Conservation (phyloP, 2,888 invertebrate genomes). For the Cephus pulcher region DNA sequence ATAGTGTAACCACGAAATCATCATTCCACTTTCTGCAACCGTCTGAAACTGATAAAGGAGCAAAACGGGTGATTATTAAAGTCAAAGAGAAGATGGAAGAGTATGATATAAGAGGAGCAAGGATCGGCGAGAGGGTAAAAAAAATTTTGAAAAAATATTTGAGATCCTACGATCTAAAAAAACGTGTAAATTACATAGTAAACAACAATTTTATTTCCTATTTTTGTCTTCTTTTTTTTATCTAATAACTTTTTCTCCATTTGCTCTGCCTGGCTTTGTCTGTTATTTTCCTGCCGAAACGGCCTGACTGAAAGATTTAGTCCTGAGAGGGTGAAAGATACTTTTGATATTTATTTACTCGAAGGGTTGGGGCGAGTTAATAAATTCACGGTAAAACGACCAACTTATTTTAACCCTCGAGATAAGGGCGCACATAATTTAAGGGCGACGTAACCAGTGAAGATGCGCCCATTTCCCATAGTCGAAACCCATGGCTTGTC, state of each 20-base stretch:
- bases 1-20: background rate
- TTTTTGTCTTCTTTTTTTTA: background rate
- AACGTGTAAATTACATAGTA: background rate
- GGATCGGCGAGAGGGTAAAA: background rate
- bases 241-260: background rate
- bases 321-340: conserved; percentile 31
- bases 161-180: background rate
- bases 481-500: background rate
- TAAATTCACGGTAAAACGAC: conserved; percentile 37
- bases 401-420: conserved; percentile 42
- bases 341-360: conserved; percentile 46
- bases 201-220: background rate
- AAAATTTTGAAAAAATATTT: background rate
- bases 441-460: conserved; percentile 2
- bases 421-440: conserved; percentile 46
- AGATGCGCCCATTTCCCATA: background rate
- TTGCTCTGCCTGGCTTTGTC: background rate
- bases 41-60: background rate
- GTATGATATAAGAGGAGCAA: background rate
- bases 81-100: background rate
- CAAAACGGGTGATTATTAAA: background rate
- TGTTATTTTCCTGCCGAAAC: background rate
- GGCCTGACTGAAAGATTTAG: conserved; percentile 38
- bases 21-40: conserved; percentile 5
- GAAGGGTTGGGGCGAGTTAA: conserved; percentile 26